Conservation (phyloP, 1,140 invertebrate genomes). For the Lordiphosa stackelbergi region DNA sequence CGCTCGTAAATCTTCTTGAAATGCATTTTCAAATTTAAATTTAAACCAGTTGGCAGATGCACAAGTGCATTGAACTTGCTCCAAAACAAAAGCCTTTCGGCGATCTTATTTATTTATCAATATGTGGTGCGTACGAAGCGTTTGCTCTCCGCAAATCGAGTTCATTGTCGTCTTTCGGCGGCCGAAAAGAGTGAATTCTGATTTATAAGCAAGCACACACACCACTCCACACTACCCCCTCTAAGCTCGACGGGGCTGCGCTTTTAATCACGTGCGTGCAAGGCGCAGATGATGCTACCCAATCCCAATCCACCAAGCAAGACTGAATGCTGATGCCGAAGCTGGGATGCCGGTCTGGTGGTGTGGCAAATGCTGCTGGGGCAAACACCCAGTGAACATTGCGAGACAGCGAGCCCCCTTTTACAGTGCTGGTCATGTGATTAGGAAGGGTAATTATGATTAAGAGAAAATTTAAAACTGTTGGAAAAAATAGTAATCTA, state of each 20-base stretch:
- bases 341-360: slow-evolving; percentile 37
- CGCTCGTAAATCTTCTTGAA: slow-evolving; percentile 49
- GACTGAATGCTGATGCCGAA: slow-evolving; percentile 32
- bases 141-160: slow-evolving; percentile 17
- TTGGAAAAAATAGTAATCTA: too few relatives aligned
- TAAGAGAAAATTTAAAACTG: too few relatives aligned
- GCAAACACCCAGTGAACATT: slow-evolving; percentile 65
- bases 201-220: slow-evolving; percentile 64
- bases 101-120: slow-evolving; percentile 74
- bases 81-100: slow-evolving; percentile 59
- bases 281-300: slow-evolving; percentile 64
- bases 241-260: slow-evolving; percentile 62
- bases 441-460: not conserved
- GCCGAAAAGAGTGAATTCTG: slow-evolving; percentile 64
- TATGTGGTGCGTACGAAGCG: slow-evolving; percentile 46
- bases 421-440: slow-evolving; percentile 5
- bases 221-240: not conserved
- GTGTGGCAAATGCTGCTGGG: slow-evolving; percentile 64
- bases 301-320: slow-evolving; percentile 35
- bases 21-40: slow-evolving; percentile 63
- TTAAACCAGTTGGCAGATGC: slow-evolving; percentile 57
- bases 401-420: slow-evolving; percentile 46
- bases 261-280: slow-evolving; percentile 73
- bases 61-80: slow-evolving; percentile 59
- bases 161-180: slow-evolving; percentile 61